Percentiles rank a stretch among this genome's conserved stretches.
Conservation (phyloP, 2,113 vertebrate species). For the Carassius auratus region DNA sequence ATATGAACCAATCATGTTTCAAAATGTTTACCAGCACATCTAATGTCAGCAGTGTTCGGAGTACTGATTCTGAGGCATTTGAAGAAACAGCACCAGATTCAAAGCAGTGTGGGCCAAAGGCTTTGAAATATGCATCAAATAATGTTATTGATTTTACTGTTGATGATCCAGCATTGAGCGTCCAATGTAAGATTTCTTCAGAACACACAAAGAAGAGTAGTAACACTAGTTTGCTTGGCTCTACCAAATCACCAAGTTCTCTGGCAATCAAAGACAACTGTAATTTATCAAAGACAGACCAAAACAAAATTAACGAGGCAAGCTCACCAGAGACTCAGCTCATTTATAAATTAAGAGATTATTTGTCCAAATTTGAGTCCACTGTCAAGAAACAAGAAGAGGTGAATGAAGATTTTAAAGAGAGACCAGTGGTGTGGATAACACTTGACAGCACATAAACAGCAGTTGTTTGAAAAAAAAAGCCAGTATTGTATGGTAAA, state of each 20-base stretch:
- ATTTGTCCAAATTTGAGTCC: conserved; percentile 58
- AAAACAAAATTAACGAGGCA: conserved; percentile 9
- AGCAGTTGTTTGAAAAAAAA: conserved; percentile 30
- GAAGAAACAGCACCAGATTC: background rate
- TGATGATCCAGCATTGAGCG: conserved; percentile 18
- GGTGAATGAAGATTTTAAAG: conserved; percentile 30
- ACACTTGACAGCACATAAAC: conserved; percentile 52
- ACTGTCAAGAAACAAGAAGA: conserved; percentile 48
- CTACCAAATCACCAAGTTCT: conserved; percentile 9
- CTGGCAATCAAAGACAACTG: conserved; percentile 7
- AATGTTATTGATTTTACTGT: background rate
- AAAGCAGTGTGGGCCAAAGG: background rate
- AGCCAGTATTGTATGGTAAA: conserved; percentile 28
- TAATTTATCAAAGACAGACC: conserved; percentile 18
- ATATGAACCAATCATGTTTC: background rate
- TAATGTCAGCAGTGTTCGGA: background rate
- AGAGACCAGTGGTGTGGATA: conserved; percentile 47
- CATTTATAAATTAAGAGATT: conserved; percentile 57
- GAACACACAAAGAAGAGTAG: background rate
- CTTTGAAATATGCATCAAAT: background rate
- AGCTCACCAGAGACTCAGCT: conserved; percentile 52
- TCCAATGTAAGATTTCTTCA: background rate
- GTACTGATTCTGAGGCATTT: background rate
- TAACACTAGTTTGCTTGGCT: background rate
- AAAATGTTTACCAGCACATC: background rate